A percentile compares a stretch with the other conserved stretches of the same genome.
phyloP scores from a whole-genome alignment of 2,113 vertebrate genomes.

The Sprattus sprattus region DNA sequence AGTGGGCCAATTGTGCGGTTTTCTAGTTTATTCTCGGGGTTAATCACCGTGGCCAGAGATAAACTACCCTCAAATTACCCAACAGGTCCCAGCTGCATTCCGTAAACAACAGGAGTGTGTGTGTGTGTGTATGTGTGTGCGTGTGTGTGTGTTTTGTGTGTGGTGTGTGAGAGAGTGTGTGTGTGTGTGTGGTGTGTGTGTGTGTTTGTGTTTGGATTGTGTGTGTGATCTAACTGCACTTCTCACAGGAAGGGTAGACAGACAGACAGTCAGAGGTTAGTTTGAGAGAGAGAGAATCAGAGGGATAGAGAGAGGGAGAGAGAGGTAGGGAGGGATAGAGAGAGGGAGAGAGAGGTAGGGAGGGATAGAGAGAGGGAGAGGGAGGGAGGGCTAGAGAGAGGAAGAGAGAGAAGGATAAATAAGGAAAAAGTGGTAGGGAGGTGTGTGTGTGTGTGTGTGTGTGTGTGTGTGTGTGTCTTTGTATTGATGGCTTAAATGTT shows the following conservation, averaged over 20 bases:
- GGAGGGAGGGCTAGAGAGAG: too few relatives aligned
- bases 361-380: too few relatives aligned
- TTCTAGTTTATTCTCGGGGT: background rate
- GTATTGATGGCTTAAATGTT: background rate
- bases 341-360: too few relatives aligned
- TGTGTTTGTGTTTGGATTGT: background rate
- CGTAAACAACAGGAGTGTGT: background rate
- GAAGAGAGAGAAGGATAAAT: too few relatives aligned
- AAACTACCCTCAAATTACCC: constrained; percentile 16
- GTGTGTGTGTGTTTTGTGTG: background rate
- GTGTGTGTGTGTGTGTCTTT: background rate
- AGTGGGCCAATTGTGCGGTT: constrained; percentile 6
- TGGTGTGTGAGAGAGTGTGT: background rate
- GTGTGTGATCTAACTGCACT: too few relatives aligned
- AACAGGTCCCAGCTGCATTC: constrained; percentile 9
- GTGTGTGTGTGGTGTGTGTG: background rate
- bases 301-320: too few relatives aligned
- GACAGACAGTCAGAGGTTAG: too few relatives aligned
- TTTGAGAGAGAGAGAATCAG: too few relatives aligned
- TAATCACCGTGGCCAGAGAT: constrained; percentile 7
- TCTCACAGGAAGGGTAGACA: too few relatives aligned
- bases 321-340: too few relatives aligned
- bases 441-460: background rate
- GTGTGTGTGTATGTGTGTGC: background rate
- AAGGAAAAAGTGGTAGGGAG: too few relatives aligned